These are phyloP conservation scores for Amphimedon queenslandica DNA, from an alignment of 37 sponge, comb jelly and placozoan genomes.

Conservation along the genomic window DNA sequence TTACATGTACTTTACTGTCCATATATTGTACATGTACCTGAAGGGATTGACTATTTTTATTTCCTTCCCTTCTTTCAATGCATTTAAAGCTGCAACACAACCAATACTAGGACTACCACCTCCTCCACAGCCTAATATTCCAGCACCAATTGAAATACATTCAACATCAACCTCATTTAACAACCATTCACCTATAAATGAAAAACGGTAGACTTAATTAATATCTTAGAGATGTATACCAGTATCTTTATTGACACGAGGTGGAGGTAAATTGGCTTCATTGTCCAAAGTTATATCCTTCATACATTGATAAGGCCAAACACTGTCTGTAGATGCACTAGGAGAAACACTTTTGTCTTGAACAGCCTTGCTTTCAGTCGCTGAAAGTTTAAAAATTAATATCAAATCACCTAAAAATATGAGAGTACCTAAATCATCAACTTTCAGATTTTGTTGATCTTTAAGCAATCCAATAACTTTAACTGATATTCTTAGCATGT, in stretches of 20 bases:
- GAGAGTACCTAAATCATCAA: slow-evolving; percentile 1
- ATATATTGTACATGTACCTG: too few species aligned
- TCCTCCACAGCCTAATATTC: slow-evolving; percentile 88
- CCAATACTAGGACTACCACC: slow-evolving; percentile 76
- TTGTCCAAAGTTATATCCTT: slow-evolving; percentile 41
- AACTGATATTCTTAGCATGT: slow-evolving; percentile 37
- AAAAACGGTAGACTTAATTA: not conserved
- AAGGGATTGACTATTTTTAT: slow-evolving; percentile 52
- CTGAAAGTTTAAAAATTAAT: not conserved
- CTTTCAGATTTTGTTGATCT: too few species aligned
- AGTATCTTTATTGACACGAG: slow-evolving; percentile 13
- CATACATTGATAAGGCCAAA: slow-evolving; percentile 55
- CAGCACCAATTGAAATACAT: slow-evolving; percentile 81
- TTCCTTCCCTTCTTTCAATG: slow-evolving; percentile 35
- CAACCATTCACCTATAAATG: slow-evolving; percentile 48
- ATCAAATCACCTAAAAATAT: not conserved
- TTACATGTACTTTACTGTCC: too few species aligned
- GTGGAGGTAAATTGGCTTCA: slow-evolving; percentile 34
- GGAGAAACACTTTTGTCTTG: not conserved
- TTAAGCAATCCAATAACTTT: slow-evolving; percentile 71
- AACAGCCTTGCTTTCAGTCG: not conserved
- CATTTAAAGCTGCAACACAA: slow-evolving; percentile 26
- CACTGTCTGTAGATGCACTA: too few species aligned
- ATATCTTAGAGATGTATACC: not conserved
- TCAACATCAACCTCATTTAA: slow-evolving; percentile 62